These are phyloP conservation scores for Drosophila yakuba DNA, from an alignment of 1,140 invertebrate genomes.

Conservation along the genomic window DNA sequence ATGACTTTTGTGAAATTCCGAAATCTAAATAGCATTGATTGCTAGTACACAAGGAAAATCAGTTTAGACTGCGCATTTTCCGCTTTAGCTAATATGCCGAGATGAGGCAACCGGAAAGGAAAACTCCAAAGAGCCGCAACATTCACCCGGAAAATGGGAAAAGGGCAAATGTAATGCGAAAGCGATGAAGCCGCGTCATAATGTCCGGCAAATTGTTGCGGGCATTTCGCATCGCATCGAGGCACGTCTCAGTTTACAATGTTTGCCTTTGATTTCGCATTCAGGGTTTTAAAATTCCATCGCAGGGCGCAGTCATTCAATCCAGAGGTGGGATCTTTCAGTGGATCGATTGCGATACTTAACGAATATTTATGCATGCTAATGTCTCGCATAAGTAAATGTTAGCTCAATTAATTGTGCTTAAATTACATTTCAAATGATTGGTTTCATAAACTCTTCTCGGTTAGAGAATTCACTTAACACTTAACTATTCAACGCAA, in stretches of 20 bases:
- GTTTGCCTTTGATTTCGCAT: constrained; percentile 46
- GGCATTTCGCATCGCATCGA: constrained; percentile 27
- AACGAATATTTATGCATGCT: neutral
- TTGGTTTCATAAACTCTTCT: no score
- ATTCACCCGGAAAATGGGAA: constrained; percentile 42
- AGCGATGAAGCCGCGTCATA: constrained; percentile 59
- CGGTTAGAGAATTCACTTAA: no score
- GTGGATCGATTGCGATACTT: neutral
- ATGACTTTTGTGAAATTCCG: neutral
- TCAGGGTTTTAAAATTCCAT: constrained; percentile 38
- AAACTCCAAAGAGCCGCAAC: constrained; percentile 22
- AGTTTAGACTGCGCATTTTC: no score
- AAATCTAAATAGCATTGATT: no score
- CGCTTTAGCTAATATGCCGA: constrained; percentile 9
- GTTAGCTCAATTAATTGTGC: neutral
- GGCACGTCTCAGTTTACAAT: constrained; percentile 61
- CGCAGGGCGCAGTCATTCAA: no score
- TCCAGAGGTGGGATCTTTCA: constrained; percentile 4
- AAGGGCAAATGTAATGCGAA: constrained; percentile 56
- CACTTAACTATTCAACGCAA: no score
- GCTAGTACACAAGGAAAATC: no score
- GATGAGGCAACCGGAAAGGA: neutral
- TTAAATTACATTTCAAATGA: no score
- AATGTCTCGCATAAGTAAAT: neutral
- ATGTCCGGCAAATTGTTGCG: constrained; percentile 64